A percentile compares a stretch with the other conserved stretches of the same genome.
These are phyloP conservation scores for Carterocephalus palaemon DNA, from an alignment of 2,888 invertebrate genomes.

Conservation along the genomic window DNA sequence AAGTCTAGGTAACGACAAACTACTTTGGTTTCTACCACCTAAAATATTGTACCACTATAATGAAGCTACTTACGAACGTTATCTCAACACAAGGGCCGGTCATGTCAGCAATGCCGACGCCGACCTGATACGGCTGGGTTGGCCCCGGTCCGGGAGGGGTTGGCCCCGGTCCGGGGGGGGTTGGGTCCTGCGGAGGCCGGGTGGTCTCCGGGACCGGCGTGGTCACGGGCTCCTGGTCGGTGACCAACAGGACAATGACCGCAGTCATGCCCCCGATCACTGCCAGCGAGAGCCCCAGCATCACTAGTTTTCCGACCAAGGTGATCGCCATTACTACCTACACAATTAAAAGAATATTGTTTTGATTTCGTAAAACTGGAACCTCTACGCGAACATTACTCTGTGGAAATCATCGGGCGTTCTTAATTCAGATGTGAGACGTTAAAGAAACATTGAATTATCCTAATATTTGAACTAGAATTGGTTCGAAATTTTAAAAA, in stretches of 20 bases:
- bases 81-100: conserved; percentile 96
- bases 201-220: conserved; percentile 3
- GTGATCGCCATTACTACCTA: conserved; percentile 44
- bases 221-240: conserved; percentile 30
- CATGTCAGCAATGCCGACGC: conserved; percentile 93
- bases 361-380: too few species aligned
- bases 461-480: too few species aligned
- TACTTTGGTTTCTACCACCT: too few species aligned
- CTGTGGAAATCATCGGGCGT: too few species aligned
- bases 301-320: conserved; percentile 53
- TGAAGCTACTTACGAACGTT: conserved; percentile 88
- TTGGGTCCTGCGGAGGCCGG: too few species aligned
- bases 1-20: too few species aligned
- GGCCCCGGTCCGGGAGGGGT: conserved; percentile 17
- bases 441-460: too few species aligned
- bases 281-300: conserved; percentile 41
- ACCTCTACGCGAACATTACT: too few species aligned
- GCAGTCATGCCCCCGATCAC: conserved; percentile 54
- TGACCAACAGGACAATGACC: conserved; percentile 47
- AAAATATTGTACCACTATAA: too few species aligned
- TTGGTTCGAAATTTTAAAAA: too few species aligned
- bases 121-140: conserved; percentile 70
- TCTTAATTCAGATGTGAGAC: too few species aligned
- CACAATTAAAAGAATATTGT: too few species aligned
- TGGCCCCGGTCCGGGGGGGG: conserved; percentile 1